Percentiles rank a stretch among this genome's conserved stretches.
Conservation (phyloP, 2,888 invertebrate species). For the Nipponacmea schrenckii region DNA sequence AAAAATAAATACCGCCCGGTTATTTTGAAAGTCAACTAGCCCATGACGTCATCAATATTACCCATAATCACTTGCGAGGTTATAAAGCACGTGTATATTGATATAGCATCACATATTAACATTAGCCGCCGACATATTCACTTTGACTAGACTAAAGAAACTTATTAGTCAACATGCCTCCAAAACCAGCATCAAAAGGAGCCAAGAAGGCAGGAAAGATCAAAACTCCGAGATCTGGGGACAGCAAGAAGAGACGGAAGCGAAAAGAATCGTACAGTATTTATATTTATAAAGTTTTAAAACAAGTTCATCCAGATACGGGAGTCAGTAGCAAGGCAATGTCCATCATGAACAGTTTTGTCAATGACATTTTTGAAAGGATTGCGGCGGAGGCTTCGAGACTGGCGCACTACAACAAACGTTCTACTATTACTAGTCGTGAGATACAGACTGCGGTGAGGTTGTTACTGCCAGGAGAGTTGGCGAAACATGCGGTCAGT, state of each 20-base stretch:
- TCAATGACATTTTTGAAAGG: slow-evolving; percentile 59
- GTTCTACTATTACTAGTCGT: slow-evolving; percentile 72
- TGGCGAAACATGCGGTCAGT: slow-evolving; percentile 77
- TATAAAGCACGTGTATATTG: too few relatives aligned
- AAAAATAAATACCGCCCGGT: too few relatives aligned
- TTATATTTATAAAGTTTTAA: slow-evolving; percentile 52
- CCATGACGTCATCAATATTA: too few relatives aligned
- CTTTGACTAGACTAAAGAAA: too few relatives aligned
- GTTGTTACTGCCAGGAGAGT: slow-evolving; percentile 78
- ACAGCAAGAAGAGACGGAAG: slow-evolving; percentile 39
- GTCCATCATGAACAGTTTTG: slow-evolving; percentile 48
- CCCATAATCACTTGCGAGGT: too few relatives aligned
- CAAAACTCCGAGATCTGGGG: slow-evolving; percentile 32
- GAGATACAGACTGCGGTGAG: slow-evolving; percentile 79
- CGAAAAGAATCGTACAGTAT: slow-evolving; percentile 51
- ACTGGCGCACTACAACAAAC: slow-evolving; percentile 46
- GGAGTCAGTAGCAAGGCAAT: slow-evolving; percentile 55
- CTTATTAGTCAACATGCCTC: slow-evolving; percentile 18
- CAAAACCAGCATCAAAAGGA: slow-evolving; percentile 35
- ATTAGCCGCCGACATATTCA: too few relatives aligned
- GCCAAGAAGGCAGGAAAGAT: slow-evolving; percentile 47
- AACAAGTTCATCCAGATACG: slow-evolving; percentile 60
- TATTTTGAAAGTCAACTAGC: too few relatives aligned
- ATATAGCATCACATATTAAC: too few relatives aligned
- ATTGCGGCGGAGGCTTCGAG: slow-evolving; percentile 51